Conservation (phyloP, 2,888 invertebrate species). For the Troilus luridus region DNA sequence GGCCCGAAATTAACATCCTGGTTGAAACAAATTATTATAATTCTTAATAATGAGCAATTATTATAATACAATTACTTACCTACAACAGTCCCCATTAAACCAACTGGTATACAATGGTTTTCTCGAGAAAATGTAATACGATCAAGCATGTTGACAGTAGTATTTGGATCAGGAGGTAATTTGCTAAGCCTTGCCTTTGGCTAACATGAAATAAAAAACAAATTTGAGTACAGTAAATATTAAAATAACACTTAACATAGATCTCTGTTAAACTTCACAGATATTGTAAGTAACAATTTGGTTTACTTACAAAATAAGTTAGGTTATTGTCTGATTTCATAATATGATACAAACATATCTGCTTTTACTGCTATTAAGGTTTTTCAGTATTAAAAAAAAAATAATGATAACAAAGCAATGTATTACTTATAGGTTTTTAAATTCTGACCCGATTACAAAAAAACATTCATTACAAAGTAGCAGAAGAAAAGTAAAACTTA, state of each 20-base stretch:
- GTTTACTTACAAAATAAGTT: no score
- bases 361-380: no score
- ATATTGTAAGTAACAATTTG: not conserved
- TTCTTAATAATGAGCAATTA: not conserved
- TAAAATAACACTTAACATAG: not conserved
- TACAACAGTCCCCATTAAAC: constrained; percentile 88
- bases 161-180: constrained; percentile 78
- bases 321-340: no score
- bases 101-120: constrained; percentile 84
- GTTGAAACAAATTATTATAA: not conserved
- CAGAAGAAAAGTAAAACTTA: no score
- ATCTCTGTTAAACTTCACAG: no score
- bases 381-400: no score
- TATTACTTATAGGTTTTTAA: no score
- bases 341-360: no score
- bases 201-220: constrained; percentile 66
- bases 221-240: not conserved
- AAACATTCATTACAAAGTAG: no score
- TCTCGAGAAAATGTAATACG: constrained; percentile 85
- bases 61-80: constrained; percentile 68
- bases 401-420: no score
- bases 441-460: no score
- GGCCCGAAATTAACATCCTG: no score
- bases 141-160: constrained; percentile 82
- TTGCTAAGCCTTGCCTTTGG: constrained; percentile 73